phyloP scores from a whole-genome alignment of 2,797 vertebrate species.

The Halcyon smyrnensis region DNA sequence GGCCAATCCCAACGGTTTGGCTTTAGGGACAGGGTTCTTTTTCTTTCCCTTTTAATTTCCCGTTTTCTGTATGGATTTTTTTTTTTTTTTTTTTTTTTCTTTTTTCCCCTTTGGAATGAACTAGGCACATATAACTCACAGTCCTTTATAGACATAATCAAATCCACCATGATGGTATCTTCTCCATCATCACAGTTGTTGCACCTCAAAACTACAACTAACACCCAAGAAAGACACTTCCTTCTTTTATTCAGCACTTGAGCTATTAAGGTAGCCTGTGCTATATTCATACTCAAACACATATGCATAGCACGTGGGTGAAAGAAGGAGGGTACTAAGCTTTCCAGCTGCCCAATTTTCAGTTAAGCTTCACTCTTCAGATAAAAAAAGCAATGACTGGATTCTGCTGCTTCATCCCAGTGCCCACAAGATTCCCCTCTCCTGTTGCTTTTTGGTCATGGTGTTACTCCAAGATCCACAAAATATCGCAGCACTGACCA shows the following conservation, averaged over 20 bases:
- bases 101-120: not conserved
- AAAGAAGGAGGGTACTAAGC: not conserved
- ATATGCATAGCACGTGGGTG: not conserved
- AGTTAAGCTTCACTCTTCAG: not conserved
- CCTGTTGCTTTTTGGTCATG: not conserved
- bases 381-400: not conserved
- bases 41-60: not conserved
- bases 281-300: not conserved
- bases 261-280: not conserved
- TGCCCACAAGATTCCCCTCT: not conserved
- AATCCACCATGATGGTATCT: not conserved
- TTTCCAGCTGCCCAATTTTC: not conserved
- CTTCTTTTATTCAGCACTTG: not conserved
- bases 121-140: not conserved
- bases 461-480: not conserved
- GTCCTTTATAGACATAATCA: not conserved
- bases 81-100: no score
- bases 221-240: not conserved
- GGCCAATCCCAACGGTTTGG: not conserved
- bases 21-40: not conserved
- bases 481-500: not conserved
- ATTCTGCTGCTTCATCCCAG: not conserved
- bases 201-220: not conserved
- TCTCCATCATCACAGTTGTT: not conserved
- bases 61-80: not conserved